Evolutionary conservation across 2,888 invertebrate species (phyloP).

Genomic region (Ganaspis brasiliensis): DNA sequence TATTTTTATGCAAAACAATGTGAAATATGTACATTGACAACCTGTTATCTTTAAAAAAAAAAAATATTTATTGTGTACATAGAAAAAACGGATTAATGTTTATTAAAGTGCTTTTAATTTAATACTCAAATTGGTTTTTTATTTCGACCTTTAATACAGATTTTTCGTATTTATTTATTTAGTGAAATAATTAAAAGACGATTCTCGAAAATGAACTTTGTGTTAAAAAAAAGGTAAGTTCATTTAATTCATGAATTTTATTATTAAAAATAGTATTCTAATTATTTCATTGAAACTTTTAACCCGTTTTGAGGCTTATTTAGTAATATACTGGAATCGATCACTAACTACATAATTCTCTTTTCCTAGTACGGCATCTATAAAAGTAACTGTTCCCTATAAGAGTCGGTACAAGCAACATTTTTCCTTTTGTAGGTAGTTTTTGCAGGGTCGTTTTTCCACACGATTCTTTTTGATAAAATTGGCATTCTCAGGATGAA

Average conservation of each 20-base stretch:
- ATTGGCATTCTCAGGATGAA: neutral
- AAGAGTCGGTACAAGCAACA: conserved; percentile 5
- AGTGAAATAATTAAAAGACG: too few species aligned
- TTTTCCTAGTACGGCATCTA: neutral
- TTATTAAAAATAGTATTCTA: too few species aligned
- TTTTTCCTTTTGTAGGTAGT: conserved; percentile 7
- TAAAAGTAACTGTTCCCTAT: conserved; percentile 25
- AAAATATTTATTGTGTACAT: conserved; percentile 11
- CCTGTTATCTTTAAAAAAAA: conserved; percentile 4
- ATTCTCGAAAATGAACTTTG: too few species aligned
- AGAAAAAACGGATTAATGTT: conserved; percentile 3
- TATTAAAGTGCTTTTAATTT: conserved; percentile 23
- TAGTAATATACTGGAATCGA: neutral
- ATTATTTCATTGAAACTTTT: too few species aligned
- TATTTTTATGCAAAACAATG: conserved; percentile 15
- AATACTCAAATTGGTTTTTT: conserved; percentile 12
- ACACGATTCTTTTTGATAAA: conserved; percentile 1
- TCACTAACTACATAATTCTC: conserved; percentile 5
- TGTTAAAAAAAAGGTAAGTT: too few species aligned
- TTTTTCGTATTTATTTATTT: too few species aligned
- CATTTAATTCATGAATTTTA: too few species aligned
- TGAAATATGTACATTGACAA: conserved; percentile 22
- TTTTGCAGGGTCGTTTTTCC: neutral
- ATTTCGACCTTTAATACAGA: neutral
- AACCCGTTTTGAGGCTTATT: neutral